phyloP scores from a whole-genome alignment of 2,797 vertebrate genomes.

The Scleropages formosus region DNA sequence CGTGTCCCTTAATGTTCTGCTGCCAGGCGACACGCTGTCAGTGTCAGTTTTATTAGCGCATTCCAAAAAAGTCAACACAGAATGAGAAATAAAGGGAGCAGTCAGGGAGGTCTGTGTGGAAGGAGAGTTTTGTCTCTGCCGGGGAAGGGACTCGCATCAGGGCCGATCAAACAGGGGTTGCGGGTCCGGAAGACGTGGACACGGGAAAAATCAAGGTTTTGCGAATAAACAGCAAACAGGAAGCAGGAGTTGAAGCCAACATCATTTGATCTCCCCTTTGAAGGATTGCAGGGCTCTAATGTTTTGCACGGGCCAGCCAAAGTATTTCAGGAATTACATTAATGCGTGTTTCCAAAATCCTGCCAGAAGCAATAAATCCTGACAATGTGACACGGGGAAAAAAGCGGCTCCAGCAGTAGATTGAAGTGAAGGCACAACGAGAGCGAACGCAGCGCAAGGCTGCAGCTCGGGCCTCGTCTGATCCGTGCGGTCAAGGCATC shows the following conservation, averaged over 20 bases:
- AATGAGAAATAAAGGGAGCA: background rate
- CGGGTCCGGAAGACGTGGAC: background rate
- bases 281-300: background rate
- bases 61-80: conserved; percentile 17
- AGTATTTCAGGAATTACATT: conserved; percentile 7
- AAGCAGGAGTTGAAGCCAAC: background rate
- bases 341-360: conserved; percentile 19
- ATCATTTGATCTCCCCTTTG: background rate
- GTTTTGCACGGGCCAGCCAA: background rate
- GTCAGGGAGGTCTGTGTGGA: background rate
- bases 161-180: background rate
- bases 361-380: background rate
- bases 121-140: background rate
- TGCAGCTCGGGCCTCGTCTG: too few relatives aligned
- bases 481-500: too few relatives aligned
- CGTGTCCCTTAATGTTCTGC: background rate
- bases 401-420: background rate
- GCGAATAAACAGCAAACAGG: background rate
- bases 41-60: conserved; percentile 1
- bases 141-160: background rate
- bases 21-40: conserved; percentile 4
- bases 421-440: background rate
- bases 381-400: background rate
- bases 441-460: background rate
- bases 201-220: background rate